Evolutionary conservation across 2,113 vertebrate genomes (phyloP), one percentile per base, ranked within the genome.

Genomic region (Myxocyprinus asiaticus): DNA sequence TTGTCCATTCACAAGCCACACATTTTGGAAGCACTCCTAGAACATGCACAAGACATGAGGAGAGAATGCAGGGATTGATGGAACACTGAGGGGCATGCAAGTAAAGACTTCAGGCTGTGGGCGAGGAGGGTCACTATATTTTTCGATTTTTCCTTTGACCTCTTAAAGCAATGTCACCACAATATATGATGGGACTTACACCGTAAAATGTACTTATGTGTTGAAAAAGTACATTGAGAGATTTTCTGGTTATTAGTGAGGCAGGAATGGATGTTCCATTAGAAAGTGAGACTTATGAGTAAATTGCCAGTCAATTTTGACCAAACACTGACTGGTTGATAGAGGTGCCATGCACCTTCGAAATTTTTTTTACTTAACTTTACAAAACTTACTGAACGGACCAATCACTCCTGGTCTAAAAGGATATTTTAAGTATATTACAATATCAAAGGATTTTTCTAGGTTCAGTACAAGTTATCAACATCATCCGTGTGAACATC

Each of bases 1-100:
- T 55, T 87, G 86, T 90, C 87, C 86, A 96, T 96, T 96, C 95
- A 96, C 89, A 92, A 91, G 91, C 94, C 91, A 92, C 94, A 97
- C 87, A 93, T 93, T 90, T 72, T 59, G 73, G 81, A 80, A 85
- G 80, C 91, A 91, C 88, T 90, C 91, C 89, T 64, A 85, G 86
- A 86, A 85, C 92, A 93, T 93, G 92, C 92, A 93, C 85, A 88
- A 85, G 87, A 87, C 81, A 87, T 89, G 90, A 89, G 85, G 87
- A 90, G 82, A 33, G 22, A 33, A 33, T 33, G 22, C 22, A 33
- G 22, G 22, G 22, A 33, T 33, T 33, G 22, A 33, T 33, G 22
- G 22, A 90, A 90, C 91, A 90, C 86, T 90, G 73, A 85, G 87
- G 86, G 83, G 88, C 92, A 93, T 93, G 92, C 92, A 92, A 88